Evolutionary conservation across 2,797 vertebrate genomes (phyloP).

Genomic region (Neosilurus hyrtlii): DNA sequence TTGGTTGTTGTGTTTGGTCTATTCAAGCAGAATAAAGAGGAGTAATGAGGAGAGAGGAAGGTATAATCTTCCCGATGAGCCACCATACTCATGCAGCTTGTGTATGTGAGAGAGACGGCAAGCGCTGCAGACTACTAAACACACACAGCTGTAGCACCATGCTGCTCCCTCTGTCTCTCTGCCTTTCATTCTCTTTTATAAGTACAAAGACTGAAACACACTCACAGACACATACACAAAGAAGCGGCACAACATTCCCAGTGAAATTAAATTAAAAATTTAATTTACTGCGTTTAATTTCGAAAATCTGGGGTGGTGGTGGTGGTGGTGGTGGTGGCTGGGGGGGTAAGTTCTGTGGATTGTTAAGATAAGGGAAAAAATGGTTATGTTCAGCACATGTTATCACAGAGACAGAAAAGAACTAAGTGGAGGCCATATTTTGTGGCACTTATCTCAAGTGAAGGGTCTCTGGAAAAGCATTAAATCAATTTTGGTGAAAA

Average conservation of each 20-base stretch:
- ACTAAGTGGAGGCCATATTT: conserved; percentile 38
- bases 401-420: conserved; percentile 26
- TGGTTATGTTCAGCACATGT: conserved; percentile 27
- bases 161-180: conserved; percentile 29
- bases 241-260: neutral
- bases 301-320: no score
- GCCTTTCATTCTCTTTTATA: conserved; percentile 6
- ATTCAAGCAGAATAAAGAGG: conserved; percentile 46
- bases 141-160: conserved; percentile 47
- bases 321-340: no score
- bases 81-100: conserved; percentile 40
- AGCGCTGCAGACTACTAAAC: conserved; percentile 43
- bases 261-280: neutral
- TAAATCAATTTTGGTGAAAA: conserved; percentile 44
- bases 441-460: conserved; percentile 41
- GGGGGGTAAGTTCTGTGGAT: conserved; percentile 9
- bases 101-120: conserved; percentile 34
- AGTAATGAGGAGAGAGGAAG: conserved; percentile 47
- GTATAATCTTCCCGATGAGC: conserved; percentile 46
- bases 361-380: conserved; percentile 23
- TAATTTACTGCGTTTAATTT: no score
- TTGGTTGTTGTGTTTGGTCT: conserved; percentile 44
- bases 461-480: conserved; percentile 37
- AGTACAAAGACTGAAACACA: neutral
- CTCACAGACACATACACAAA: conserved; percentile 7